Percentiles rank a stretch among this genome's conserved stretches.
phyloP scores from a whole-genome alignment of 64 coral and sea anemone species.

The Acropora yongei region DNA sequence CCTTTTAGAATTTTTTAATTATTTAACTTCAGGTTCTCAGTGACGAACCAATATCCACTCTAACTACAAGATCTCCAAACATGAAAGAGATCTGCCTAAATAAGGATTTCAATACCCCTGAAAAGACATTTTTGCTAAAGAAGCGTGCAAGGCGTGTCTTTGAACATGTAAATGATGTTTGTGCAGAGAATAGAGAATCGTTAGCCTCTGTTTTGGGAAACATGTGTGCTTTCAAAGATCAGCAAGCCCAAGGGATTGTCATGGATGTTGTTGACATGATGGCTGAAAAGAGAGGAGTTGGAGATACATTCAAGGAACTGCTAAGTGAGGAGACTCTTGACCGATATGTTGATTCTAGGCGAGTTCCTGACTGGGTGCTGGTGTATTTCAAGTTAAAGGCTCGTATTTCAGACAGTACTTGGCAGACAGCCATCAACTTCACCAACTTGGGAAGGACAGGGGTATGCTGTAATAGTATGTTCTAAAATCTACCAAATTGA shows the following conservation, averaged over 20 bases:
- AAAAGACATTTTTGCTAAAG: not conserved
- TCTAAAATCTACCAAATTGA: too few species aligned
- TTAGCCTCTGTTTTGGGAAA: slow-evolving; percentile 46
- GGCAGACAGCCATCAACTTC: slow-evolving; percentile 24
- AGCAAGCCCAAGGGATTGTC: slow-evolving; percentile 49
- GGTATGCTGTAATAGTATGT: not conserved
- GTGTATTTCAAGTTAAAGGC: slow-evolving; percentile 61
- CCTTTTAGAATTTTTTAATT: too few species aligned
- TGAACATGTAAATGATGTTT: not conserved
- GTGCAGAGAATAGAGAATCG: slow-evolving; percentile 41
- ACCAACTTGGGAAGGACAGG: slow-evolving; percentile 31
- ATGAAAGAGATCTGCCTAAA: slow-evolving; percentile 59
- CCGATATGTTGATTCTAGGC: slow-evolving; percentile 11
- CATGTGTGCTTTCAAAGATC: slow-evolving; percentile 64
- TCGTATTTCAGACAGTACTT: slow-evolving; percentile 32
- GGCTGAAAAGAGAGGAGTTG: slow-evolving; percentile 28
- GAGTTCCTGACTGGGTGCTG: slow-evolving; percentile 63
- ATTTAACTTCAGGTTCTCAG: not conserved
- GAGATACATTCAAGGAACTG: slow-evolving; percentile 24
- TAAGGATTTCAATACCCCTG: slow-evolving; percentile 34
- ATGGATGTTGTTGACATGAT: slow-evolving; percentile 48
- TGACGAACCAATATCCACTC: not conserved
- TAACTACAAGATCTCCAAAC: not conserved
- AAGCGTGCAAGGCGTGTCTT: too few species aligned
- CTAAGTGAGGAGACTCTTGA: slow-evolving; percentile 11